These are phyloP conservation scores for Eudiplozoon nipponicum DNA, from an alignment of 2,888 invertebrate species.

Conservation along the genomic window DNA sequence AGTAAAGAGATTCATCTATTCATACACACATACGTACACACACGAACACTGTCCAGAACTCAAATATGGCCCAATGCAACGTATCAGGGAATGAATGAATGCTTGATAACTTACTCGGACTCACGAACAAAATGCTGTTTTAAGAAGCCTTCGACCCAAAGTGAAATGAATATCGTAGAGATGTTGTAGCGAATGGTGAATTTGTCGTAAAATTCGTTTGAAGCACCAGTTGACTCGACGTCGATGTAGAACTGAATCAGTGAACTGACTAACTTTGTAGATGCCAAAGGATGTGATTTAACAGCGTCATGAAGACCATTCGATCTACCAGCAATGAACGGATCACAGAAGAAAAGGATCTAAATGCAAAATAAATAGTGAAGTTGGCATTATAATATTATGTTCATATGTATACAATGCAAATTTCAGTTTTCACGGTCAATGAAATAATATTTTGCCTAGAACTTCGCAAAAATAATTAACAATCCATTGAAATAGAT, in stretches of 20 bases:
- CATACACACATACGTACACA: too few relatives aligned
- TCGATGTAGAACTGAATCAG: slow-evolving; percentile 94
- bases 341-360: slow-evolving; percentile 11
- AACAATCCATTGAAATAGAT: too few relatives aligned
- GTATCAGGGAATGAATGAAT: too few relatives aligned
- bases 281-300: slow-evolving; percentile 54
- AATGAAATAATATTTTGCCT: too few relatives aligned
- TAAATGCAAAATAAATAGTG: background rate
- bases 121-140: background rate
- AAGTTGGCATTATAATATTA: too few relatives aligned
- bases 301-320: slow-evolving; percentile 38
- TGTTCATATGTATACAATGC: too few relatives aligned
- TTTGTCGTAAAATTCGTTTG: slow-evolving; percentile 92
- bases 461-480: too few relatives aligned
- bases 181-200: slow-evolving; percentile 91
- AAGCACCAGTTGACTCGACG: slow-evolving; percentile 78
- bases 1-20: too few relatives aligned
- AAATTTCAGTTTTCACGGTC: too few relatives aligned
- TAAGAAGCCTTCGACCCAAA: slow-evolving; percentile 41
- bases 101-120: background rate
- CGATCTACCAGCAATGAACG: slow-evolving; percentile 18
- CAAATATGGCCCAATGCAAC: too few relatives aligned
- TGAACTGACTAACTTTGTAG: slow-evolving; percentile 47
- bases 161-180: slow-evolving; percentile 58
- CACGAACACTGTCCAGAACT: too few relatives aligned